A percentile compares a stretch with the other conserved stretches of the same genome.
phyloP scores from a whole-genome alignment of 2,797 vertebrate species.

The Poeciliopsis turneri region DNA sequence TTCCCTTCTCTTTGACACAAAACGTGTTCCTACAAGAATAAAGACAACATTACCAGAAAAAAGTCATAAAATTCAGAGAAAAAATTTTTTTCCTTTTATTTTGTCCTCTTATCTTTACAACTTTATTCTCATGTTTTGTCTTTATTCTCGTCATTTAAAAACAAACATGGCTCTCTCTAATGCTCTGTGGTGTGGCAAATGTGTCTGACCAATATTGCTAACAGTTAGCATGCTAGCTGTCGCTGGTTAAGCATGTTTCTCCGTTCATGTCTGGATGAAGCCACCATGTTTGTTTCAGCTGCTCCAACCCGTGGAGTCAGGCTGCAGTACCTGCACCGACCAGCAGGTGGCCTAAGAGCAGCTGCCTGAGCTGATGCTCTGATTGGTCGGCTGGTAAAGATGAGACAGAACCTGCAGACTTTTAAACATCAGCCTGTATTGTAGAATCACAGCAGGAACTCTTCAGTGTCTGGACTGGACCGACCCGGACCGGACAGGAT shows the following conservation, averaged over 20 bases:
- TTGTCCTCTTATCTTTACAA: not conserved
- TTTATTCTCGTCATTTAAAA: not conserved
- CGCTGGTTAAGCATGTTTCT: no score
- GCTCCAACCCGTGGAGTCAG: not conserved
- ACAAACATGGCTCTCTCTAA: no score
- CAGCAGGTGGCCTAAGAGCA: not conserved
- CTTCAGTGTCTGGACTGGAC: not conserved
- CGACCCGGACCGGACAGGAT: not conserved
- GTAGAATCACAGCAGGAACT: not conserved
- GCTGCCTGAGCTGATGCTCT: not conserved
- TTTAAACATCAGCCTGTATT: conserved; percentile 1
- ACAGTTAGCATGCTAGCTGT: no score
- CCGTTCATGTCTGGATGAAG: no score
- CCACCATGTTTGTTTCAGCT: not conserved
- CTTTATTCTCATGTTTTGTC: no score
- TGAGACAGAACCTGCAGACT: not conserved
- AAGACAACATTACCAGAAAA: no score
- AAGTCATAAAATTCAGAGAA: no score
- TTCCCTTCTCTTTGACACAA: no score
- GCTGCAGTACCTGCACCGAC: not conserved
- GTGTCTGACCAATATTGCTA: no score
- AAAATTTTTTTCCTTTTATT: not conserved
- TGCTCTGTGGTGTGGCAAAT: no score
- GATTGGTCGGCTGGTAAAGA: not conserved
- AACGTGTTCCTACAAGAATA: no score